phyloP scores from a whole-genome alignment of 1,140 invertebrate genomes.

The Mactra quadrangularis region DNA sequence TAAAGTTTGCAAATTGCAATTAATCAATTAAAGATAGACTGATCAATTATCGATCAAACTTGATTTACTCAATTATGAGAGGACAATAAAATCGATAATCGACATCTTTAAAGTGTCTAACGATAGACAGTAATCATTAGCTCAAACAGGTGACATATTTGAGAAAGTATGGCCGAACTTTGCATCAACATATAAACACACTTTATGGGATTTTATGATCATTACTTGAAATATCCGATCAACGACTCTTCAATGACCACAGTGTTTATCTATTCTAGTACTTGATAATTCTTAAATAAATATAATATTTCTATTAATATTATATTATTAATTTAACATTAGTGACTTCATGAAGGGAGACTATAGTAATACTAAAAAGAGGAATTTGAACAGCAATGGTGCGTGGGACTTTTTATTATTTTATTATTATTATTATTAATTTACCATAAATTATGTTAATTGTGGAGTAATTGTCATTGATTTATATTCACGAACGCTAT shows the following conservation, averaged over 20 bases:
- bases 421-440: no score
- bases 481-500: no score
- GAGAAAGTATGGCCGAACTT: slow-evolving; percentile 28
- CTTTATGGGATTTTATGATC: background rate
- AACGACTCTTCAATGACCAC: background rate
- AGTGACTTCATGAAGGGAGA: background rate
- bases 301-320: background rate
- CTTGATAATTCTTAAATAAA: background rate
- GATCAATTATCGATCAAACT: slow-evolving; percentile 18
- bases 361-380: background rate
- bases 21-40: no score
- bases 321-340: background rate
- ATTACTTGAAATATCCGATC: slow-evolving; percentile 20
- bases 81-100: slow-evolving; percentile 20
- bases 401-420: background rate
- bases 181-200: slow-evolving; percentile 13
- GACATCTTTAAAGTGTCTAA: slow-evolving; percentile 16
- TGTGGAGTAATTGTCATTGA: no score
- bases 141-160: slow-evolving; percentile 11
- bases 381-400: slow-evolving; percentile 4
- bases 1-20: no score
- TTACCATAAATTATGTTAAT: no score
- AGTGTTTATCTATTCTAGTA: background rate
- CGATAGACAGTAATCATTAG: slow-evolving; percentile 1
- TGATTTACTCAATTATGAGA: slow-evolving; percentile 35